Percentiles rank a stretch among this genome's conserved stretches.
Conservation (phyloP, 1,140 invertebrate species). For the Drosophila novamexicana region DNA sequence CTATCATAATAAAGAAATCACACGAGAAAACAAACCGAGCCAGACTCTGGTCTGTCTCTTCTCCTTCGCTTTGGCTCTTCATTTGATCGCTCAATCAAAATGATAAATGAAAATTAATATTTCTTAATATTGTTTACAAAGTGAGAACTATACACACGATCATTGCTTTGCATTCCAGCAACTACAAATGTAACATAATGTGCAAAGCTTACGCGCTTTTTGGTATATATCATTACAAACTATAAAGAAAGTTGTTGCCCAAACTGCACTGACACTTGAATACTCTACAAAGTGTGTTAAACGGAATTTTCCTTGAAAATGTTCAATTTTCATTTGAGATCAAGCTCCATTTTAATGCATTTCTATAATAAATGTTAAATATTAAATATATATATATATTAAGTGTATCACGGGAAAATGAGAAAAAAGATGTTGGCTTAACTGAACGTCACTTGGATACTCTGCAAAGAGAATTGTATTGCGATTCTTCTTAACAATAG, state of each 20-base stretch:
- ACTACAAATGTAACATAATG: slow-evolving; percentile 46
- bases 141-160: slow-evolving; percentile 81
- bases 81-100: slow-evolving; percentile 84
- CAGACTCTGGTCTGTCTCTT: slow-evolving; percentile 12
- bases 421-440: background rate
- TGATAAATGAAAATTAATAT: slow-evolving; percentile 85
- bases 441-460: background rate
- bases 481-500: no score
- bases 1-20: slow-evolving; percentile 83
- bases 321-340: no score
- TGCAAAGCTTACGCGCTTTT: slow-evolving; percentile 48
- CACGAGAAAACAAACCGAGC: slow-evolving; percentile 77
- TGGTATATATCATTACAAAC: slow-evolving; percentile 34
- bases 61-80: slow-evolving; percentile 39
- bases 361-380: no score
- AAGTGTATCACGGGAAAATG: no score
- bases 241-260: background rate
- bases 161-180: slow-evolving; percentile 41
- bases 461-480: no score
- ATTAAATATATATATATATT: no score
- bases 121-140: slow-evolving; percentile 85
- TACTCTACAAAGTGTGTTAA: background rate
- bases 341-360: no score
- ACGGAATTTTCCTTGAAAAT: background rate
- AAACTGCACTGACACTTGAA: no score